A percentile compares a stretch with the other conserved stretches of the same genome.
Evolutionary conservation across 2,797 vertebrate species (phyloP).

Genomic region (Salmo trutta): DNA sequence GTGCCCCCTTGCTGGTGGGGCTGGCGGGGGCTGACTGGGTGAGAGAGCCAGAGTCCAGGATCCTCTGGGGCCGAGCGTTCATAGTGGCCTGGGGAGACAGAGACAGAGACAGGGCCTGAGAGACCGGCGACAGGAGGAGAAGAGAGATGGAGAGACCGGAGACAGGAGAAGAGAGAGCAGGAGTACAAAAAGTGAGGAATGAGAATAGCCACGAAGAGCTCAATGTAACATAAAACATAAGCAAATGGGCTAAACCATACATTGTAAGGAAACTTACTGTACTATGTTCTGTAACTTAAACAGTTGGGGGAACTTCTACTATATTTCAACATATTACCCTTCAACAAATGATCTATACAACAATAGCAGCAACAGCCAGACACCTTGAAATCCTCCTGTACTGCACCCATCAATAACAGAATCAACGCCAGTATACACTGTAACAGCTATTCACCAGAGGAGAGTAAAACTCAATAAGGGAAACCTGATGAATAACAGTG

Average conservation of each 20-base stretch:
- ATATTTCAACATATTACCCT: not conserved
- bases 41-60: constrained; percentile 89
- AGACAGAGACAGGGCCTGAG: not conserved
- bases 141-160: not conserved
- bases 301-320: too few species aligned
- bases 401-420: not conserved
- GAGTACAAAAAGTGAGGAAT: not conserved
- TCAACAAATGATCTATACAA: not conserved
- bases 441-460: constrained; percentile 51
- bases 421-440: constrained; percentile 31
- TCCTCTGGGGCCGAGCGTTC: constrained; percentile 92
- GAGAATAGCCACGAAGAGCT: too few species aligned
- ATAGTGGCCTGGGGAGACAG: constrained; percentile 81
- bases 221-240: too few species aligned
- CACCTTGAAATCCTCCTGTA: not conserved
- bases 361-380: not conserved
- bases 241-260: too few species aligned
- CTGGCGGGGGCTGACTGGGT: constrained; percentile 95
- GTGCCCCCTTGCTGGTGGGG: constrained; percentile 96
- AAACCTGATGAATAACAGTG: constrained; percentile 62
- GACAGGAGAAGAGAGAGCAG: not conserved
- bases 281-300: too few species aligned
- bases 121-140: not conserved
- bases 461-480: constrained; percentile 67
- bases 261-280: too few species aligned